Evolutionary conservation across 2,888 invertebrate genomes (phyloP), one percentile per base, ranked within the genome.

Genomic region (Cryptus armator): DNA sequence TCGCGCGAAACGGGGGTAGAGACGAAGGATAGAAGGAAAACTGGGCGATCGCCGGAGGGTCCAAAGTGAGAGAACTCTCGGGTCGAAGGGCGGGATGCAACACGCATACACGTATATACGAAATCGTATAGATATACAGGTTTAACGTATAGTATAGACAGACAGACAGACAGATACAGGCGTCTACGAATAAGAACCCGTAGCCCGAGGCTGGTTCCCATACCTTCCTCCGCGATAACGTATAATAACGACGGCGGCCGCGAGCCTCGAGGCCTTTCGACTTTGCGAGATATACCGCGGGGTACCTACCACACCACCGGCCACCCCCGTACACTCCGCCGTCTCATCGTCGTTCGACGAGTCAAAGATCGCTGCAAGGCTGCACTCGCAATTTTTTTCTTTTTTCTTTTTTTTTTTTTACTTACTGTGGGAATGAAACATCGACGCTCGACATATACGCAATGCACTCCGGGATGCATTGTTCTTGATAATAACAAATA

Each of bases 191-290:
- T 46, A 81, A 85, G 85, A 75, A 82, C 79, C 37, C 79, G 72
- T 82, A 56, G 85, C 93, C 91, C 86, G 80, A 74, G 93, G 93
- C 92, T 87, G 88, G 89, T 93, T 93, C 93, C 92, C 92, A 92
- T 92, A 93, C 92, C 92, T 91, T 91, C 91, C 90, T 90, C 88
- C 89, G 91, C 93, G 93, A 93, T 92, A 92, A 92, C 92, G 92
- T 92, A 92, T 92, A 93, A 92, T 93, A 93, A 93, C 91, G 92
- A 92, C 91, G 92, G 91, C 90, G 86, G 92, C 90, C 91, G 90
- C 90, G 89, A 88, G 89, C 91, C 92, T 90, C 87, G 86, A 90
- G 92, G 91, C 90, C 90, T 90, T 32, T 91, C 91, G 91, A 92
- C 92, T 92, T 92, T 83, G 87, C 87, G 86, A 85, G 86, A 86